Percentiles rank a stretch among this genome's conserved stretches.
Evolutionary conservation across 1,140 invertebrate genomes (phyloP).

Genomic region (Lasioglossum albipes): DNA sequence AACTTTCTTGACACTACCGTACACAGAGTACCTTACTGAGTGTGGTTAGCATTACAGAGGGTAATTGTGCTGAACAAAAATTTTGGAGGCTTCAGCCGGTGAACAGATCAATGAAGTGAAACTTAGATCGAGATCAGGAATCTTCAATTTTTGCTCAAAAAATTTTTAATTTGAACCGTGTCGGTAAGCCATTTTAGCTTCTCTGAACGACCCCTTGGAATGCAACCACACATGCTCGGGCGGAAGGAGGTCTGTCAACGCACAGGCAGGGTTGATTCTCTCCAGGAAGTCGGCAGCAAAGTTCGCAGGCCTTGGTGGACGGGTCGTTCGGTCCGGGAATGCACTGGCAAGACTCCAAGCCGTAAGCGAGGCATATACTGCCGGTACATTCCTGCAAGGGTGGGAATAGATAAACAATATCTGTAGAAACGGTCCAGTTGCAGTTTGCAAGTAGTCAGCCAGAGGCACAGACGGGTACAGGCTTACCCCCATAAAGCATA

Average conservation of each 20-base stretch:
- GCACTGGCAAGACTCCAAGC: conserved; percentile 97
- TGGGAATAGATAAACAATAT: conserved; percentile 22
- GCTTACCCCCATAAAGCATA: conserved; percentile 96
- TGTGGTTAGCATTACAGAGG: too few species aligned
- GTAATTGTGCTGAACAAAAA: too few species aligned
- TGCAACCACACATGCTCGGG: too few species aligned
- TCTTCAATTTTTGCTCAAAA: too few species aligned
- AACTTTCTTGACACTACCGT: neutral
- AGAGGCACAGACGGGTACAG: neutral
- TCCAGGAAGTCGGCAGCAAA: conserved; percentile 93
- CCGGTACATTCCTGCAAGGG: conserved; percentile 90
- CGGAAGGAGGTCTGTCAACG: conserved; percentile 60
- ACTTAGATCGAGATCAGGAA: too few species aligned
- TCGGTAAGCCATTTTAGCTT: too few species aligned
- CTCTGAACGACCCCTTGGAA: too few species aligned
- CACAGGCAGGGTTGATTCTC: conserved; percentile 87
- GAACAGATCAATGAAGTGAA: too few species aligned
- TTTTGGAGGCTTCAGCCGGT: too few species aligned
- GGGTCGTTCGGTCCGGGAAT: conserved; percentile 87
- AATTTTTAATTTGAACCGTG: too few species aligned
- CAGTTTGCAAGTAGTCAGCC: too few species aligned
- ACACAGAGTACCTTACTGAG: too few species aligned
- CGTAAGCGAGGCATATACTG: conserved; percentile 95
- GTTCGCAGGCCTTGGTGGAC: conserved; percentile 91
- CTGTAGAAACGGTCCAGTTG: neutral